Evolutionary conservation across 2,888 invertebrate species (phyloP).

Genomic region (Mimachlamys varia): DNA sequence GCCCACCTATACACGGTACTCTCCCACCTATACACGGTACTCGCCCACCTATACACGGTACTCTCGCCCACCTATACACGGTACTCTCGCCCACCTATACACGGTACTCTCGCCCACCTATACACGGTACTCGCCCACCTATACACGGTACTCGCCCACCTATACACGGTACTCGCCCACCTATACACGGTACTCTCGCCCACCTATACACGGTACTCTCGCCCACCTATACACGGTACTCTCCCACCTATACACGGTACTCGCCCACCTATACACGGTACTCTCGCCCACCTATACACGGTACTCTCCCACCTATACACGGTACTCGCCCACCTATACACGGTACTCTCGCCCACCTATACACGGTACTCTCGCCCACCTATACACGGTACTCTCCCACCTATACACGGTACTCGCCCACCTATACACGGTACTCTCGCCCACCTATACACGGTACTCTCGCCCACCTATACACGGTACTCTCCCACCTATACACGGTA

Average conservation of each 20-base stretch:
- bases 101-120: background rate
- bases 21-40: background rate
- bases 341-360: background rate
- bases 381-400: background rate
- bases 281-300: background rate
- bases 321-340: background rate
- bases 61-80: background rate
- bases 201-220: background rate
- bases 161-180: background rate
- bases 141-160: background rate
- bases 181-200: background rate
- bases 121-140: background rate
- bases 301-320: background rate
- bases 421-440: background rate
- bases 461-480: background rate
- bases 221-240: background rate
- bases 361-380: background rate
- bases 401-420: background rate
- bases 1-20: background rate
- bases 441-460: background rate
- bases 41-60: background rate
- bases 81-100: background rate
- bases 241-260: background rate
- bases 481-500: background rate
- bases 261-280: background rate